Conservation (phyloP, 1,140 invertebrate genomes). For the Drosophila jambulina region DNA sequence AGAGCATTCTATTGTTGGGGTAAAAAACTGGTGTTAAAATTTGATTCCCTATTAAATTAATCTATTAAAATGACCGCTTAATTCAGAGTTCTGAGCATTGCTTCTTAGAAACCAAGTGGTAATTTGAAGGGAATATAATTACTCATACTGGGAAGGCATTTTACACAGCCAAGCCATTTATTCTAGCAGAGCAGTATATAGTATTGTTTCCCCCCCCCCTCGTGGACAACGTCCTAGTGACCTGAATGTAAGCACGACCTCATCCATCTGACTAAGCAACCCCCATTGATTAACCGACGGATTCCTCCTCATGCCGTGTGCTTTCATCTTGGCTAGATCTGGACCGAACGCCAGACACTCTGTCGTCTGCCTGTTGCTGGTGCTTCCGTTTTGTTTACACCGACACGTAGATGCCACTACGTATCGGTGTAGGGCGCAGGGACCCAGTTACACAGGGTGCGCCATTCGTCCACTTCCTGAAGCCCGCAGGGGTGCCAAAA, state of each 20-base stretch:
- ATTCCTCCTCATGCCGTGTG: not conserved
- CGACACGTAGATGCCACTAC: too few relatives aligned
- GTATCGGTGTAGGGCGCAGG: not conserved
- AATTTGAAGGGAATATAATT: not conserved
- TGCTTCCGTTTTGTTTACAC: not conserved
- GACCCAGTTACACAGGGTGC: not conserved
- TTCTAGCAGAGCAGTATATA: not conserved
- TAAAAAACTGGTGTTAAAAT: too few relatives aligned
- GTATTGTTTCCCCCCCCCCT: not conserved
- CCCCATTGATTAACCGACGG: not conserved
- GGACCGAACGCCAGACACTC: not conserved
- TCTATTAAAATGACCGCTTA: too few relatives aligned
- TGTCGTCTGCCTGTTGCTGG: constrained; percentile 17
- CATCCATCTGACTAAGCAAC: not conserved
- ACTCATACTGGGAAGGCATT: not conserved
- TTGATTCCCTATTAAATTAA: too few relatives aligned
- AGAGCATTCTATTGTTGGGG: too few relatives aligned
- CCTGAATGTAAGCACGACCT: not conserved
- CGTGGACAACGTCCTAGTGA: not conserved
- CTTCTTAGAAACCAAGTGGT: too few relatives aligned
- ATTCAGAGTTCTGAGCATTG: too few relatives aligned
- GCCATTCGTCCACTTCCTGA: not conserved
- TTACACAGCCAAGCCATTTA: not conserved
- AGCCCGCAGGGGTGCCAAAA: not conserved
- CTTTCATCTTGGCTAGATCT: not conserved